phyloP scores from a whole-genome alignment of 1,140 invertebrate species.

The Danaus melanippus region DNA sequence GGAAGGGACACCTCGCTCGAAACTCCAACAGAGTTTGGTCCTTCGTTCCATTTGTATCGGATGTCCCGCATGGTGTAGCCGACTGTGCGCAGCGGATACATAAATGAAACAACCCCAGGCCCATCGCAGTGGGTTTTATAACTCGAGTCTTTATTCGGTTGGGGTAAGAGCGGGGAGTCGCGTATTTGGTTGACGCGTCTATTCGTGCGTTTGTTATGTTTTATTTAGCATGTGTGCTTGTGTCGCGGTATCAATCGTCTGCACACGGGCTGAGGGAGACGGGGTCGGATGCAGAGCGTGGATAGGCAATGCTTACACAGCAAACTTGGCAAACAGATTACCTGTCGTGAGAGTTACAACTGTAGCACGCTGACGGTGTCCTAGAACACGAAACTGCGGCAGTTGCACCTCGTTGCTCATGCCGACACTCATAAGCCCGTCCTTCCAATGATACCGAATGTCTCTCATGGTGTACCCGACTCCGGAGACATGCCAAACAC shows the following conservation, averaged over 20 bases:
- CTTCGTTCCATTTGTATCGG: conserved; percentile 95
- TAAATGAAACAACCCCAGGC: conserved; percentile 77
- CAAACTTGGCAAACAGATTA: conserved; percentile 71
- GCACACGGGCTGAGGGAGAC: conserved; percentile 66
- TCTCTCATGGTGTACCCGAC: conserved; percentile 98
- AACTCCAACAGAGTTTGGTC: conserved; percentile 91
- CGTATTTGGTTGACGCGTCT: conserved; percentile 47
- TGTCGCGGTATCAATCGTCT: conserved; percentile 52
- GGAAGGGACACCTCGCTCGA: conserved; percentile 94
- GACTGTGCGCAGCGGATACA: conserved; percentile 82
- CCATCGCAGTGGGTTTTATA: conserved; percentile 77
- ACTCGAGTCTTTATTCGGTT: conserved; percentile 64
- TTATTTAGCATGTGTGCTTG: conserved; percentile 59
- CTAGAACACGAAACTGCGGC: conserved; percentile 95
- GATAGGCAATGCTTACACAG: conserved; percentile 55
- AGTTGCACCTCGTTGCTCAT: conserved; percentile 93
- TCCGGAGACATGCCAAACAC: conserved; percentile 76
- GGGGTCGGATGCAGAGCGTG: conserved; percentile 59
- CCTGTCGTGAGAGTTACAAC: conserved; percentile 95
- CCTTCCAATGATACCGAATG: conserved; percentile 96
- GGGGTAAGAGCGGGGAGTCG: conserved; percentile 59
- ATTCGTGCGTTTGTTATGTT: conserved; percentile 61
- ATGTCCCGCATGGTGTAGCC: conserved; percentile 98
- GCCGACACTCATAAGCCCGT: conserved; percentile 89
- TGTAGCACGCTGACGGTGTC: conserved; percentile 91